A percentile compares a stretch with the other conserved stretches of the same genome.
phyloP scores from a whole-genome alignment of 2,888 invertebrate species.

The Amblyteles armatorius region DNA sequence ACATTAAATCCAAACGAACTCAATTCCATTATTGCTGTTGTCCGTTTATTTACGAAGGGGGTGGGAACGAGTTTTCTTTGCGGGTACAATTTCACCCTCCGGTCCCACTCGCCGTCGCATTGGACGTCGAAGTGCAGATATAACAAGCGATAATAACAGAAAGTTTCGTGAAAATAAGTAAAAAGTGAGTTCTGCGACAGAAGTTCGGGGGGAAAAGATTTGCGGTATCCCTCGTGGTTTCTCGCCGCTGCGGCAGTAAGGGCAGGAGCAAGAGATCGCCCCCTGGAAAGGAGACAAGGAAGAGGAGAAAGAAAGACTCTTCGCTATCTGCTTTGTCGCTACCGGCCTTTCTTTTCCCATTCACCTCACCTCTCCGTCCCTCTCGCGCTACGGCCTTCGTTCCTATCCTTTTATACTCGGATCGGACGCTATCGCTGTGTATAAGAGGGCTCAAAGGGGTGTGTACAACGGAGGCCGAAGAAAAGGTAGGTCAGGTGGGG shows the following conservation, averaged over 20 bases:
- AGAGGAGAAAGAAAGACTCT: not conserved
- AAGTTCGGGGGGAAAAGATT: conserved; percentile 34
- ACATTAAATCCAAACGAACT: not conserved
- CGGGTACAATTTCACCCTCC: not conserved
- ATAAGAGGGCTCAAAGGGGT: conserved; percentile 54
- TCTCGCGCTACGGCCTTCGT: conserved; percentile 23
- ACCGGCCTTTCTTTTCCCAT: conserved; percentile 26
- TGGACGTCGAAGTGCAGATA: conserved; percentile 3
- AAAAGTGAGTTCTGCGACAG: conserved; percentile 29
- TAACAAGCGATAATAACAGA: not conserved
- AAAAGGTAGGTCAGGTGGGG: conserved; percentile 67
- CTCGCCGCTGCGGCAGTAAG: conserved; percentile 5
- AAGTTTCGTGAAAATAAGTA: not conserved
- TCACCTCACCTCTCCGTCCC: conserved; percentile 27
- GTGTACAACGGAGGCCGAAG: conserved; percentile 56
- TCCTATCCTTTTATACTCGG: conserved; percentile 68
- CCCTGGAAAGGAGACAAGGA: conserved; percentile 19
- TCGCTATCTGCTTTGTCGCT: conserved; percentile 51
- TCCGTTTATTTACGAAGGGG: not conserved
- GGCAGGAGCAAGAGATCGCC: conserved; percentile 18
- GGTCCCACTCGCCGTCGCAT: not conserved
- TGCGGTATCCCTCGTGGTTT: conserved; percentile 19
- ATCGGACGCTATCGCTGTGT: conserved; percentile 50
- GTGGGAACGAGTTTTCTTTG: not conserved
- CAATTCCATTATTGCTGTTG: not conserved